Evolutionary conservation across 2,797 vertebrate species (phyloP), one percentile per base, ranked within the genome.

Genomic region (Lacerta agilis): DNA sequence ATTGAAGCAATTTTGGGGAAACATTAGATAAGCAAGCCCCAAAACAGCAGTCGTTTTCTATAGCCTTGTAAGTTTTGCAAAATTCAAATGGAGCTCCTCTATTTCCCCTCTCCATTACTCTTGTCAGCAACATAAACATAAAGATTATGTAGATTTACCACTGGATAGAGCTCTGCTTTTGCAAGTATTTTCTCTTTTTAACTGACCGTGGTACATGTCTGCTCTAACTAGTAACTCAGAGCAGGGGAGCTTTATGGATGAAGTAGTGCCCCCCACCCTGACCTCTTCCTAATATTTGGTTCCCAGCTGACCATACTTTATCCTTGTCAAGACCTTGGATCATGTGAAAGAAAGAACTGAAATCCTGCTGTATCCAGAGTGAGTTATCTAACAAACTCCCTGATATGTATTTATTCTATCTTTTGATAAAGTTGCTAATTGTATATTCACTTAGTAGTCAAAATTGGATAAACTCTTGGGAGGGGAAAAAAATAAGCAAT

Each of bases 341-440:
- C 45, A 4, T 72, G 82, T 2, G 29, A 5, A 77, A 72, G 17
- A 71, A 90, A 88, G 20, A 83, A 81, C 69, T 78, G 55, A 72
- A 23, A 79, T 3, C 23, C 86, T 84, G 8, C 76, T 11, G 29
- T 11, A 86, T 75, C 11, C 38, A 2, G 67, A 7, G 0, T 13
- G 33, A 27, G 0, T 3, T 83, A 82, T 92, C 90, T 75, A 78
- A 75, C 79, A 79, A 58, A 0, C 78, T 87, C 86, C 45, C 77
- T 38, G 83, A 0, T 81, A 86, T 89, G 17, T 45, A 7, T 73
- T 23, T 9, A 69, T 27, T 25, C 41, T 6, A 3, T 82, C 89
- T 80, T 36, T 71, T 82, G 66, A 8, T 89, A 72, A 72, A 88
- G 11, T 88, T 90, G 66, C 38, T 43, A 71, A 17, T 80, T 93